phyloP scores from a whole-genome alignment of 1,140 invertebrate genomes.

The Lepidurus couesii region DNA sequence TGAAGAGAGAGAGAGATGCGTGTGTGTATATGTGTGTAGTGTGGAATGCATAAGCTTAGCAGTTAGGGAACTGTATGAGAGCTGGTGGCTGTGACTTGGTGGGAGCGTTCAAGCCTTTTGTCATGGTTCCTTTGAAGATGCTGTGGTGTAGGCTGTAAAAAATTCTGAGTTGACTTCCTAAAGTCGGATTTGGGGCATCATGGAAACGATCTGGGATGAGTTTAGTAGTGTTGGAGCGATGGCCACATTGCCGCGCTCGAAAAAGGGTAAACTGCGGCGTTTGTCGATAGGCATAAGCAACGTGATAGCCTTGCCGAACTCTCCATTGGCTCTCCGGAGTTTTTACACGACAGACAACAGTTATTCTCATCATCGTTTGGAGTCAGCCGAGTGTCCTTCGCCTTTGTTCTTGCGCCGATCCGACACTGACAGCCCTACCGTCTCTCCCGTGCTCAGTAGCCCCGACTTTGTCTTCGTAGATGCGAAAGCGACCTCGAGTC shows the following conservation, averaged over 20 bases:
- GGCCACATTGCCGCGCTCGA: conserved; percentile 5
- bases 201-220: conserved; percentile 14
- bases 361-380: not conserved
- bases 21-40: not conserved
- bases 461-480: not conserved
- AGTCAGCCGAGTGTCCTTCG: not conserved
- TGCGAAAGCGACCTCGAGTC: not conserved
- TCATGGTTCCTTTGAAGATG: not conserved
- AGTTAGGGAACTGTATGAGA: not conserved
- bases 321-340: conserved; percentile 1
- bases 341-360: not conserved
- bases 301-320: conserved; percentile 2
- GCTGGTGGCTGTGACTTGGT: not conserved
- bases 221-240: not conserved
- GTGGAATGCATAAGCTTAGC: not conserved
- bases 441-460: not conserved
- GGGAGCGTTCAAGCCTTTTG: not conserved
- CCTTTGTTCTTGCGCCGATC: not conserved
- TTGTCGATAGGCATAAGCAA: conserved; percentile 18
- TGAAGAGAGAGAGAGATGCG: not conserved
- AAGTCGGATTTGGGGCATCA: not conserved
- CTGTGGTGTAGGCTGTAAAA: not conserved
- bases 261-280: not conserved
- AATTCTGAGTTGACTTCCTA: not conserved
- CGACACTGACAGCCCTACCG: not conserved